phyloP scores from a whole-genome alignment of 2,113 vertebrate species.

The Excalfactoria chinensis region DNA sequence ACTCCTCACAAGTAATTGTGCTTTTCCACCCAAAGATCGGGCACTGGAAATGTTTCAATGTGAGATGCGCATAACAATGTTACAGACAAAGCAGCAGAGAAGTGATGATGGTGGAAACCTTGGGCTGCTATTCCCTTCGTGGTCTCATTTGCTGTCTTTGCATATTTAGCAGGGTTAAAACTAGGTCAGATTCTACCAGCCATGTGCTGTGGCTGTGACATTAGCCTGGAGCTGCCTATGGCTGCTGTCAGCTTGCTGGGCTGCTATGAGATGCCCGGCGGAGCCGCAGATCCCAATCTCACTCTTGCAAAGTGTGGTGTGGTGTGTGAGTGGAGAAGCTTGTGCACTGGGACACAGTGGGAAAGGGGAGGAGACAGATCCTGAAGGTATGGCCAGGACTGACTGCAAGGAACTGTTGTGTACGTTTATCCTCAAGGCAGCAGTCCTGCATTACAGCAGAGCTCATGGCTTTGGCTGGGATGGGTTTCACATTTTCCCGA shows the following conservation, averaged over 20 bases:
- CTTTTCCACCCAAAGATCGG: neutral
- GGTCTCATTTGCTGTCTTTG: neutral
- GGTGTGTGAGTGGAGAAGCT: neutral
- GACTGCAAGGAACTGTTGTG: neutral
- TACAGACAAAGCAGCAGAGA: neutral
- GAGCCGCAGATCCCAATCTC: neutral
- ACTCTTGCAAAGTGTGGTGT: fast-evolving
- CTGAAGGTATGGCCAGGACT: neutral
- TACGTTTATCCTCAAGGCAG: neutral
- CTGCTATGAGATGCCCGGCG: constrained; percentile 10
- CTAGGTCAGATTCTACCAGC: constrained; percentile 38
- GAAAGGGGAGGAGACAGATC: neutral
- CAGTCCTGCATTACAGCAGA: neutral
- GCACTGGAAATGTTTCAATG: neutral
- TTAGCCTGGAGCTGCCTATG: constrained; percentile 30
- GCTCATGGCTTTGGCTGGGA: neutral
- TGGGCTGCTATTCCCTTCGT: neutral
- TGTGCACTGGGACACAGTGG: fast-evolving
- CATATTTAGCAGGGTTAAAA: constrained; percentile 65
- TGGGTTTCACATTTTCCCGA: neutral
- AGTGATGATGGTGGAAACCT: neutral
- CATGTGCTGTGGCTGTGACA: constrained; percentile 31
- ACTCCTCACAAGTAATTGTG: neutral
- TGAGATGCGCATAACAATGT: neutral
- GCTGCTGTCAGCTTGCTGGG: constrained; percentile 27